A percentile compares a stretch with the other conserved stretches of the same genome.
phyloP scores from a whole-genome alignment of 2,113 vertebrate species.

The Candoia aspera region DNA sequence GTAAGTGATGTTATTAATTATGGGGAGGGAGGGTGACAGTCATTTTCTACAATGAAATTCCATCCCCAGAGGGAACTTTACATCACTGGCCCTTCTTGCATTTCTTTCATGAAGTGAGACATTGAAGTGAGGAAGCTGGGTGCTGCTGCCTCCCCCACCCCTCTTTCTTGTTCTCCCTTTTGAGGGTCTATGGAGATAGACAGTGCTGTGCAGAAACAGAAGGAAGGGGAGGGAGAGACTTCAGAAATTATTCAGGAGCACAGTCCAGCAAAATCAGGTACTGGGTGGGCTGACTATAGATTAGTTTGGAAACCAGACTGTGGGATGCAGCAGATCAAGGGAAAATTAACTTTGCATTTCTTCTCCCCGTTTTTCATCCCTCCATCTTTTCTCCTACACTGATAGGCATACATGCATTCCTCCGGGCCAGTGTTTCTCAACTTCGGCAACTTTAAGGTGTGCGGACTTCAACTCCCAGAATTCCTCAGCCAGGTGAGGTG shows the following conservation, averaged over 20 bases:
- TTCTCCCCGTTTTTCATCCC: not conserved
- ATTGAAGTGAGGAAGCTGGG: slow-evolving; percentile 19
- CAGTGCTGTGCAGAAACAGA: not conserved
- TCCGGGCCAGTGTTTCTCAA: too few relatives aligned
- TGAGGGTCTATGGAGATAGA: slow-evolving; percentile 24
- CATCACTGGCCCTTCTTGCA: slow-evolving; percentile 38
- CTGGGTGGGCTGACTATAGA: not conserved
- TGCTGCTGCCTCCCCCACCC: not conserved
- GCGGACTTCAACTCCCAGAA: not conserved
- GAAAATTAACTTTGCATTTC: not conserved
- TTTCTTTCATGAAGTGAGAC: slow-evolving; percentile 36
- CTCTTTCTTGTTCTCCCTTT: not conserved
- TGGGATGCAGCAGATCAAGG: not conserved
- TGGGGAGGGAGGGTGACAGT: slow-evolving; percentile 44
- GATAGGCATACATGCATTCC: too few relatives aligned
- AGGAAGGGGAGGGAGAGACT: too few relatives aligned
- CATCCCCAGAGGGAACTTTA: slow-evolving; percentile 38
- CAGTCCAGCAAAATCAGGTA: not conserved
- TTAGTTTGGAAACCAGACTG: not conserved
- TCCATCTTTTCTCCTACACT: not conserved
- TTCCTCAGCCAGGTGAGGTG: not conserved
- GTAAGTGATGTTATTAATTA: slow-evolving; percentile 57
- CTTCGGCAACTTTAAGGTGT: too few relatives aligned
- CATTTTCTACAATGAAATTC: slow-evolving; percentile 67
- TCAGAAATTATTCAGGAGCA: not conserved